Evolutionary conservation across 2,113 vertebrate species (phyloP).

Genomic region (Alouatta palliata): DNA sequence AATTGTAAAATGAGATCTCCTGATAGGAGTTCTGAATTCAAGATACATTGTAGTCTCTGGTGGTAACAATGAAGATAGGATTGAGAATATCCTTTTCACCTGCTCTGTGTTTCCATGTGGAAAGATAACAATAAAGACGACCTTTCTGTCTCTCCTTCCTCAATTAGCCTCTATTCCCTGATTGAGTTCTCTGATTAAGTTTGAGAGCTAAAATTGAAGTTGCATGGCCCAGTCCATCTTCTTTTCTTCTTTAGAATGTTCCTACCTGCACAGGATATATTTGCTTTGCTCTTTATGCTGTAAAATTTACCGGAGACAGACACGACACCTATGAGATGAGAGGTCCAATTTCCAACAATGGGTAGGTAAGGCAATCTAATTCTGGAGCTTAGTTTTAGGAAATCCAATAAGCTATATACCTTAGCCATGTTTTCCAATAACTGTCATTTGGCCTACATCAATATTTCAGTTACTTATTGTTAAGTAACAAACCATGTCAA

Average conservation of each 20-base stretch:
- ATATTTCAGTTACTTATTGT: not conserved
- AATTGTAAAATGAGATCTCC: not conserved
- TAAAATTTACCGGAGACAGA: not conserved
- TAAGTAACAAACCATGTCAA: not conserved
- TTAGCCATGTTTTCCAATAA: not conserved
- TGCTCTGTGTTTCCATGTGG: not conserved
- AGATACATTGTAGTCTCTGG: not conserved
- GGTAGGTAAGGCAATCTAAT: not conserved
- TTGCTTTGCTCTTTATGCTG: not conserved
- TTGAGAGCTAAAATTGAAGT: not conserved
- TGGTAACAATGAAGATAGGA: fast-evolving
- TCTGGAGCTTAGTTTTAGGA: not conserved
- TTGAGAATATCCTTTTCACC: not conserved
- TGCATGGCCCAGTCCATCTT: not conserved
- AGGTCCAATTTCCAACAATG: not conserved
- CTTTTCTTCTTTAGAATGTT: not conserved
- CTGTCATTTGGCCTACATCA: not conserved
- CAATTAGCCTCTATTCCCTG: not conserved
- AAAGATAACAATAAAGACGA: not conserved
- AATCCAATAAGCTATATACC: not conserved
- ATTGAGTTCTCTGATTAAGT: not conserved
- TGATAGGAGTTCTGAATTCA: not conserved
- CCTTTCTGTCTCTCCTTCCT: not conserved
- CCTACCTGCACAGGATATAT: not conserved
- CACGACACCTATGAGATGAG: not conserved